Conservation (phyloP, 2,113 vertebrate species). For the Canis aureus region DNA sequence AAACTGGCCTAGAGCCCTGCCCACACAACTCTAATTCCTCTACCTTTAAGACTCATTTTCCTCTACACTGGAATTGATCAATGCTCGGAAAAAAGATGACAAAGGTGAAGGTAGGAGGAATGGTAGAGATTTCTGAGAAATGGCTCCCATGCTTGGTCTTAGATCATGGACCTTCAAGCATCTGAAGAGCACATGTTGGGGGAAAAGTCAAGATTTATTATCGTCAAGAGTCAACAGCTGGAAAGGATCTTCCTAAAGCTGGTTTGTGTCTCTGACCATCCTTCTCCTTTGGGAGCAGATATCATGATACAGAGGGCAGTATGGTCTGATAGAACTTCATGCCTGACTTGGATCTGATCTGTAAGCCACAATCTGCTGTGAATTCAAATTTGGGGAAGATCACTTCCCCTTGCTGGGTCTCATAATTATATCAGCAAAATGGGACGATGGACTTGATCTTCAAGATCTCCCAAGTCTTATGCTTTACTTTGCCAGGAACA, state of each 20-base stretch:
- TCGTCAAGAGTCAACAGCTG: neutral
- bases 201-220: neutral
- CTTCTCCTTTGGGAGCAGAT: neutral
- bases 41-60: neutral
- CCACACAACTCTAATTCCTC: neutral
- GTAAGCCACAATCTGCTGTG: neutral
- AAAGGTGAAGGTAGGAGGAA: neutral
- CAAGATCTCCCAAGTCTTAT: neutral
- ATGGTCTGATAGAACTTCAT: neutral
- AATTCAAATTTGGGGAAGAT: neutral
- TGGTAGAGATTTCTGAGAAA: slow-evolving; percentile 42
- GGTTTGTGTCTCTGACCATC: neutral
- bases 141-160: neutral
- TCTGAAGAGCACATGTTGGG: neutral
- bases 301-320: neutral
- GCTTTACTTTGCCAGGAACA: neutral
- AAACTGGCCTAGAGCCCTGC: neutral
- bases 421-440: neutral
- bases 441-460: slow-evolving; percentile 31
- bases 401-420: neutral
- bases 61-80: neutral
- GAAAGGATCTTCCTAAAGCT: neutral
- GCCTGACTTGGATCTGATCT: neutral
- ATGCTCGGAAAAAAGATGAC: neutral
- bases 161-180: neutral